Evolutionary conservation across 1,140 invertebrate species (phyloP), one percentile per base, ranked within the genome.

Genomic region (Frieseomelitta varia): DNA sequence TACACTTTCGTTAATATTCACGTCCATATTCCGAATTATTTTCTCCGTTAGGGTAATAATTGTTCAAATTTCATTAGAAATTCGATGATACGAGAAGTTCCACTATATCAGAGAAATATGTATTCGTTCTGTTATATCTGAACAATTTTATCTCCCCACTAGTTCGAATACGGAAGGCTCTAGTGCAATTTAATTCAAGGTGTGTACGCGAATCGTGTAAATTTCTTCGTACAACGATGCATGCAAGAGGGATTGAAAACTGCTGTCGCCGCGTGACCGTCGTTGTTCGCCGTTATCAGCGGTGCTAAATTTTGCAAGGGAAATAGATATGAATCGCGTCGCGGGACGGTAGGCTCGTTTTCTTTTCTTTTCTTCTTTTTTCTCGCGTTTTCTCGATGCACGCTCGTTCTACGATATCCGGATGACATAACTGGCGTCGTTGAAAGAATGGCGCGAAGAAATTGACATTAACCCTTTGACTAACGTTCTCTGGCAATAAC

Each of bases 371-470:
- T 56, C 81, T 61, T 74, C 71, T 24, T 61, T 74, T 53, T n/a
- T 27, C 15, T 30, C 12, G 19, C 34, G 30, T 72, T 65, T 78
- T 84, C 72, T 79, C 83, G 67, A 81, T 80, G 67, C 56, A 58
- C 67, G 24, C n/a, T n/a, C n/a, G 24, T 27, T 63, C 12, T 12
- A n/a, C n/a, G 15, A 27, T 63, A 63, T 63, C 61, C 27, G n/a
- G n/a, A 4, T 63, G n/a, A 63, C 61, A 27, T 17, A n/a, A 63
- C n/a, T 15, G n/a, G n/a, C n/a, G 61, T n/a, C 61, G 15, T 63
- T 63, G 61, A n/a, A n/a, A n/a, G n/a, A n/a, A n/a, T n/a, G n/a
- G n/a, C 6, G 4, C 4, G 14, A 27, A 63, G n/a, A 63, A 63
- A 63, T 27, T 63, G 61, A 27, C 27, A 15, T 63, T 61, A 61